Base-by-base conservation (phyloP, 2,113 vertebrate species). In the Junco hyemalis region DNA sequence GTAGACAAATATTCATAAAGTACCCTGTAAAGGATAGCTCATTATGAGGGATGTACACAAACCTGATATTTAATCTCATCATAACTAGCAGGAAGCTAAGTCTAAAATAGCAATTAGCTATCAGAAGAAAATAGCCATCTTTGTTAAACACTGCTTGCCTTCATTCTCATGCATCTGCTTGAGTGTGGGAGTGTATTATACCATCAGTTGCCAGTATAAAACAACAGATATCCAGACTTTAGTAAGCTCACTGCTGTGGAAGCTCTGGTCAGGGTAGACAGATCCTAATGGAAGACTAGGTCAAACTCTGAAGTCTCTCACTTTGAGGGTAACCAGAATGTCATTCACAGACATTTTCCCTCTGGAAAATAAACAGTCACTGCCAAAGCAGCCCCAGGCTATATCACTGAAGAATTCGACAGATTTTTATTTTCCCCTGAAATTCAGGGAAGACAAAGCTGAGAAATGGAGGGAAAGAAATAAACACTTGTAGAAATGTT, bases 91-190 rank as follows among this genome's bases (percentile, higher is more conserved):
- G n/a, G 20, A 42, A 74, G 38, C 0, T 40, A 61, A 91, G 31
- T 64, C 87, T 80, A 53, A 94, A 95, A 61, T 66, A 85, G 73
- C 42, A 86, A 47, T 63, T 44, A 81, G 40, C 47, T 68, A 26
- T 60, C 61, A 38, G 65, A 94, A 84, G 60, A 93, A 88, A 81
- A 63, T 82, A 89, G 85, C 72, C 78, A 92, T 68, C 81, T 96
- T 88, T 80, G 63, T 85, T 74, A 54, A 72, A 73, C 35, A 22
- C 73, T 38, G n/a, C 77, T 85, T 87, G 80, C 38, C 77, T 87
- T 87, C 81, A 65, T 51, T 44, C 78, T 88, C 4, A 0, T 36
- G 31, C 38, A 69, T 21, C 64, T 82, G 44, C 38, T 44, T 1
- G 8, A 54, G n/a, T 14, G 56, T 33, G 26, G 28, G 28, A 78